These are phyloP conservation scores for Eunapius fragilis DNA, from an alignment of 37 sponge, comb jelly and placozoan species.

Conservation along the genomic window DNA sequence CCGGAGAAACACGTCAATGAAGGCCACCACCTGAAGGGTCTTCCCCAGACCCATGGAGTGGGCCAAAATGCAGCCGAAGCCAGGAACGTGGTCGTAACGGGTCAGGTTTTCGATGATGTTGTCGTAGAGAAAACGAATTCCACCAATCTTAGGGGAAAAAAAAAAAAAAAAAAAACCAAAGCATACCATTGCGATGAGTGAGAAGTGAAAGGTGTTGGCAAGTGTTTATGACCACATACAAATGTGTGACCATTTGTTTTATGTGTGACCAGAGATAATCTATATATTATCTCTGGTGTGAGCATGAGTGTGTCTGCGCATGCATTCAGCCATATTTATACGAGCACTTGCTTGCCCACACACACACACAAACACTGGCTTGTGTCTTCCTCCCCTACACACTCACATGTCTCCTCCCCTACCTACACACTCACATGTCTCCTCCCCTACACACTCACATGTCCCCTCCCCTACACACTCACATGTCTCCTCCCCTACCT, in stretches of 20 bases:
- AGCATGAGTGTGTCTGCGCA: too few species aligned
- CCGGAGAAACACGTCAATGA: slow-evolving; percentile 88
- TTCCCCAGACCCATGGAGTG: slow-evolving; percentile 99
- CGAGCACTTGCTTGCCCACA: too few species aligned
- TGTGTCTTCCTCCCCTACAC: not conserved
- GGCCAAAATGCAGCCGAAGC: slow-evolving; percentile 97
- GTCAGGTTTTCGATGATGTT: slow-evolving; percentile 85
- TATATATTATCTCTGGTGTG: too few species aligned
- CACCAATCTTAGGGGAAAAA: slow-evolving; percentile 69
- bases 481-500: not conserved
- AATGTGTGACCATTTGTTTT: too few species aligned
- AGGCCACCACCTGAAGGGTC: slow-evolving; percentile 88
- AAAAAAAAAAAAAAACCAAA: not conserved
- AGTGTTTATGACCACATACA: too few species aligned
- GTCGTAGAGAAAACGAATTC: slow-evolving; percentile 94
- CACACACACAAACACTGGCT: too few species aligned
- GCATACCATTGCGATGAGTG: too few species aligned
- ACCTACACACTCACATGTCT: too few species aligned
- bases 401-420: not conserved
- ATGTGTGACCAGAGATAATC: too few species aligned
- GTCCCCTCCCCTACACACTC: not conserved
- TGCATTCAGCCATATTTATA: too few species aligned
- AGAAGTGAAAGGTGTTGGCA: not conserved
- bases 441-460: not conserved
- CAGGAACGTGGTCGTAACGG: slow-evolving; percentile 53